Evolutionary conservation across 2,888 invertebrate species (phyloP).

Genomic region (Amphimallon solstitiale): DNA sequence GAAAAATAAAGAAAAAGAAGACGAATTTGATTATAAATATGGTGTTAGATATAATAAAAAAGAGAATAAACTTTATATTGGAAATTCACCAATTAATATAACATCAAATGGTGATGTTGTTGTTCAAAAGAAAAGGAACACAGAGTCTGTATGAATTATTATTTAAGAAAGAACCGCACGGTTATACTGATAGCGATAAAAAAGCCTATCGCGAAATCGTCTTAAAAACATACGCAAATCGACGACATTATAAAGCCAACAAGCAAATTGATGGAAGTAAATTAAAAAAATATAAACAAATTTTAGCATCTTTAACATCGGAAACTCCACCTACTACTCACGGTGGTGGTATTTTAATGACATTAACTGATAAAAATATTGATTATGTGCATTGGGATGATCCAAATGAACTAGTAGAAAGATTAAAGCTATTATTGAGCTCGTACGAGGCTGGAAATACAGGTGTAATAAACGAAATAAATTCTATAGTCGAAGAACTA

Average conservation of each 20-base stretch:
- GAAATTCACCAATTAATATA: slow-evolving; percentile 28
- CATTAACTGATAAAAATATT: slow-evolving; percentile 28
- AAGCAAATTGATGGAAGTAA: slow-evolving; percentile 35
- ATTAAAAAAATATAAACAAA: slow-evolving; percentile 35
- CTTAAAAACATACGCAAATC: slow-evolving; percentile 36
- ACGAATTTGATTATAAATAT: slow-evolving; percentile 41
- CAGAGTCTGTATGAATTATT: slow-evolving; percentile 42
- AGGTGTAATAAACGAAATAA: slow-evolving; percentile 10
- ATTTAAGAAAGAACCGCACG: slow-evolving; percentile 36
- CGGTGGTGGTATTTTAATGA: slow-evolving; percentile 8
- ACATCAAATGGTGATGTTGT: slow-evolving; percentile 27
- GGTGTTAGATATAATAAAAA: slow-evolving; percentile 36
- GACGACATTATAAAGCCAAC: slow-evolving; percentile 30
- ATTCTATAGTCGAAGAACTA: slow-evolving; percentile 18
- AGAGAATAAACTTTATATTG: slow-evolving; percentile 18
- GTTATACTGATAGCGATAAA: slow-evolving; percentile 12
- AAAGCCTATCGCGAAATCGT: slow-evolving; percentile 12
- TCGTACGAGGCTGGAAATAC: slow-evolving; percentile 14
- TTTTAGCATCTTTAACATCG: slow-evolving; percentile 31
- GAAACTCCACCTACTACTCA: no score
- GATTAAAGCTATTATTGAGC: slow-evolving; percentile 9
- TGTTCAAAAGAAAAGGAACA: slow-evolving; percentile 27
- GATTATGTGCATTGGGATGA: slow-evolving; percentile 45
- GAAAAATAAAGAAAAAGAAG: slow-evolving; percentile 22
- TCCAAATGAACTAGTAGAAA: slow-evolving; percentile 36